Base-by-base conservation (phyloP, 2,888 invertebrate genomes). In the Cataglyphis albicans region DNA sequence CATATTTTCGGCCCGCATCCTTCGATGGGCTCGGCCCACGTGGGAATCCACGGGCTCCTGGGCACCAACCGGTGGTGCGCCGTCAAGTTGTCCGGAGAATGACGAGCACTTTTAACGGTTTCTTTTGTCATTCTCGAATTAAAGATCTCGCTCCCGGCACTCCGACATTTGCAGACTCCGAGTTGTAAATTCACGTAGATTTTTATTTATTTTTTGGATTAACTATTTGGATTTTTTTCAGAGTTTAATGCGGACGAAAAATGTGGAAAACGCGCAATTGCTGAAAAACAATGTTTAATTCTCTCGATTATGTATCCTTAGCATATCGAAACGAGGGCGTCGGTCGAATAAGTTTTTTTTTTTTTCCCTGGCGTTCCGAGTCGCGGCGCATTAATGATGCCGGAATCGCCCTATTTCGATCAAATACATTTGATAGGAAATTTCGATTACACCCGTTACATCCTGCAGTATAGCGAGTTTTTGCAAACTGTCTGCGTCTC, bases 1-100 rank as follows among this genome's bases (percentile, higher is more conserved):
- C 94, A 94, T 94, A 94, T 93, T 93, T 94, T 94, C 91, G 93
- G 92, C 94, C 93, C 93, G 93, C 91, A 91, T 92, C 91, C 89
- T 90, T 90, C 86, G 85, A 75, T 68, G 21, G 21, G 75, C 85
- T 67, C 85, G 89, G 90, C 93, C 93, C 93, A 92, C 93, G 93
- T 93, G 93, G 92, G 93, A 93, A 93, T 93, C 86, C 88, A 65
- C 82, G 76, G 61, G 72, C 78, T 83, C 72, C 68, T 38, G 67
- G 25, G 81, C 65, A 29, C 29, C 29, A 64, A 88, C 88, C 86
- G 86, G 87, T 84, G 86, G 87, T 84, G 86, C 81, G 18, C 41
- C 82, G 32, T 21, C 15, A 72, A 82, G 65, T 88, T 82, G 82
- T 78, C 74, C 75, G 75, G 25, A 21, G 82, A 78, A 67, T 83